Evolutionary conservation across 1,140 invertebrate species (phyloP).

Genomic region (Augochlora pura): DNA sequence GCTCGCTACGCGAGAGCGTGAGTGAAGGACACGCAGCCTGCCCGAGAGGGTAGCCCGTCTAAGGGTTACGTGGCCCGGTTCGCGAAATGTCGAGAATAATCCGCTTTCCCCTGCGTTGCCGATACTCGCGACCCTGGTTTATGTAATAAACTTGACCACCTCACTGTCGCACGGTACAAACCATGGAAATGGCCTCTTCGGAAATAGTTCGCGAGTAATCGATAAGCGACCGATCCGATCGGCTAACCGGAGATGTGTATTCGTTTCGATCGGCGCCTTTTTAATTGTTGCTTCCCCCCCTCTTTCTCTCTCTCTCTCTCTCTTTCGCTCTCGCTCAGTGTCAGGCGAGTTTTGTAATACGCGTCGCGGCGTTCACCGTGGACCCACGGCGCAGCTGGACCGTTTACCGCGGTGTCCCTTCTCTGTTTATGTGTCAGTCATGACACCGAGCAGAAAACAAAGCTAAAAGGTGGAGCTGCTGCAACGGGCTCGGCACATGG

Average conservation of each 20-base stretch:
- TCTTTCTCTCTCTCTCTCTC: too few species aligned
- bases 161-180: slow-evolving; percentile 19
- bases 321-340: too few species aligned
- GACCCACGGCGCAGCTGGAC: background rate
- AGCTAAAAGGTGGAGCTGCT: slow-evolving; percentile 50
- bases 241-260: background rate
- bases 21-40: background rate
- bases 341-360: too few species aligned
- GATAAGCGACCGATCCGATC: slow-evolving; percentile 24
- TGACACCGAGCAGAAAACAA: slow-evolving; percentile 42
- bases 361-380: too few species aligned
- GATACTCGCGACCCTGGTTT: background rate
- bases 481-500: slow-evolving; percentile 53
- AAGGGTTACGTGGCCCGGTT: too few species aligned
- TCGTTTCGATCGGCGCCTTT: too few species aligned
- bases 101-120: too few species aligned
- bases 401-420: background rate
- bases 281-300: too few species aligned
- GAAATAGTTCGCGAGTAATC: slow-evolving; percentile 16
- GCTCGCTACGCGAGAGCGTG: background rate
- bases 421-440: slow-evolving; percentile 54
- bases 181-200: background rate
- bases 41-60: background rate
- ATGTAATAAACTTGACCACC: slow-evolving; percentile 28
- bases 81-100: too few species aligned